A percentile compares a stretch with the other conserved stretches of the same genome.
phyloP scores from a whole-genome alignment of 2,888 invertebrate species.

The Microctonus brassicae region DNA sequence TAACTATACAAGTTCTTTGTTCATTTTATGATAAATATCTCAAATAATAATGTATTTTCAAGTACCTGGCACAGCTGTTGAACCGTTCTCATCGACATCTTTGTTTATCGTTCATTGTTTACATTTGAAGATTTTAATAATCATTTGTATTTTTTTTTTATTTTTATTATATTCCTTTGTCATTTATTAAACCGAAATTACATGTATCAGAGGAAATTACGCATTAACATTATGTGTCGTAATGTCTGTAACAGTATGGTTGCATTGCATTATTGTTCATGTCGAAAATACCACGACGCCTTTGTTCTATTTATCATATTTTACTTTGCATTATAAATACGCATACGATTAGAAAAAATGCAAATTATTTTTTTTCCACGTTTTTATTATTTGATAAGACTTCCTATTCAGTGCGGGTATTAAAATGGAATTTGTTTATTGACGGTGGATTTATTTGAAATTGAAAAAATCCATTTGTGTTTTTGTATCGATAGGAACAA shows the following conservation, averaged over 20 bases:
- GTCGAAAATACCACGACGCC: conserved; percentile 4
- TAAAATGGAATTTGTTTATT: background rate
- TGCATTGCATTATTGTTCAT: background rate
- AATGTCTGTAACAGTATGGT: background rate
- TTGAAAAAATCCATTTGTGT: background rate
- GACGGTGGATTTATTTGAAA: background rate
- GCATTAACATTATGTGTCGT: background rate
- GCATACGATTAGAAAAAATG: too few species aligned
- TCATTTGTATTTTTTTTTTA: background rate
- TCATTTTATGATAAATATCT: background rate
- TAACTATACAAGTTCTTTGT: too few species aligned
- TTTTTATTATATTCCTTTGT: background rate
- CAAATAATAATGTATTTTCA: background rate
- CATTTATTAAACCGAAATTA: background rate
- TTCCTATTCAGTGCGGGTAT: background rate
- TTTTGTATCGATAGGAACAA: too few species aligned
- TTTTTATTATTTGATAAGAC: background rate
- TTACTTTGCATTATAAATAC: background rate
- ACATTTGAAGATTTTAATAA: conserved; percentile 28
- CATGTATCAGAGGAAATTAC: background rate
- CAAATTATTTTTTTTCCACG: background rate
- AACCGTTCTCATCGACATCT: conserved; percentile 58
- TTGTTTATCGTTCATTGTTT: conserved; percentile 59
- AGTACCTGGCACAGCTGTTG: conserved; percentile 59
- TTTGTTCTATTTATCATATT: conserved; percentile 11